Conservation (phyloP, 2,888 invertebrate genomes). For the Drosophila anomalata region DNA sequence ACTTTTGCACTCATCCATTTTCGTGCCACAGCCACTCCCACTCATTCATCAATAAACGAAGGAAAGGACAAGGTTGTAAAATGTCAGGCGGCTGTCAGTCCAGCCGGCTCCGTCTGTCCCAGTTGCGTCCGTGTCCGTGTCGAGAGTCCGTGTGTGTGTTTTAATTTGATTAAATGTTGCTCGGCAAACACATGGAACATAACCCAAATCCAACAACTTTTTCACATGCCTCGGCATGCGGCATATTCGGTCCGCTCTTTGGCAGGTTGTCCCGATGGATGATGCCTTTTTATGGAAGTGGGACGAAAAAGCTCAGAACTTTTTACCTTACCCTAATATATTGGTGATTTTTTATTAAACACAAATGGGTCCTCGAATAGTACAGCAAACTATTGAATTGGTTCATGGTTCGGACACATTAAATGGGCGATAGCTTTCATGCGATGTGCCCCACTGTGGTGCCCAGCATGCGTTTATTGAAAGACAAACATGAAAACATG, state of each 20-base stretch:
- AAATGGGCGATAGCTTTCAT: background rate
- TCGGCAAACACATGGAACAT: slow-evolving; percentile 50
- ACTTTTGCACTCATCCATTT: slow-evolving; percentile 11
- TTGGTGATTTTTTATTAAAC: too few relatives aligned
- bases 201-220: slow-evolving; percentile 40
- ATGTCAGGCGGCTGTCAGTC: slow-evolving; percentile 56
- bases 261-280: slow-evolving; percentile 18
- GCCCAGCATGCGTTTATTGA: slow-evolving; percentile 66
- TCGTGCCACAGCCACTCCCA: slow-evolving; percentile 29
- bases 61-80: slow-evolving; percentile 50
- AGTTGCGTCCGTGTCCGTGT: slow-evolving; percentile 16
- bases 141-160: slow-evolving; percentile 29
- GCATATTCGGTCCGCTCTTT: slow-evolving; percentile 12
- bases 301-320: background rate
- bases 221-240: slow-evolving; percentile 26
- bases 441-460: slow-evolving; percentile 1
- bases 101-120: slow-evolving; percentile 33
- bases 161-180: slow-evolving; percentile 78
- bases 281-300: slow-evolving; percentile 27
- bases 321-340: too few relatives aligned
- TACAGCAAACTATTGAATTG: background rate
- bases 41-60: slow-evolving; percentile 60
- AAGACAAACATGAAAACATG: slow-evolving; percentile 59
- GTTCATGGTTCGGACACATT: background rate
- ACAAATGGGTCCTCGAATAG: too few relatives aligned